phyloP scores from a whole-genome alignment of 2,888 invertebrate genomes.

The Erpobdella octoculata region DNA sequence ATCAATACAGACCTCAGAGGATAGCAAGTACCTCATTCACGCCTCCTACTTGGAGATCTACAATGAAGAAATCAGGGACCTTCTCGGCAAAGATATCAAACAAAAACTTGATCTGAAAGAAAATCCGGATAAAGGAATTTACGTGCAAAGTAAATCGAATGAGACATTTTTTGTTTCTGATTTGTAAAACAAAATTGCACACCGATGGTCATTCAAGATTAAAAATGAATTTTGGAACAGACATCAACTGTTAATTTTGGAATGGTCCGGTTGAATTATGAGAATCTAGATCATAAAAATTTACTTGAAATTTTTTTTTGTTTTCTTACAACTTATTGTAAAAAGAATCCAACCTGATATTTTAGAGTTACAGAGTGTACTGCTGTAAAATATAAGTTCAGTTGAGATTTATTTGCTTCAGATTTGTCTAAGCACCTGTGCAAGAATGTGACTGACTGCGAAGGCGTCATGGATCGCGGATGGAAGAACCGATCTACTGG shows the following conservation, averaged over 20 bases:
- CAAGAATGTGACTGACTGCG: conserved; percentile 70
- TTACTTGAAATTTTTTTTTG: no score
- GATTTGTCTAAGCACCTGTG: conserved; percentile 69
- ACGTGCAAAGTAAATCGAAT: conserved; percentile 57
- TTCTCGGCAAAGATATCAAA: conserved; percentile 60
- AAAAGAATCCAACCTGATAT: no score
- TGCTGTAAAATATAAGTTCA: no score
- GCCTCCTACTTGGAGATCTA: conserved; percentile 77
- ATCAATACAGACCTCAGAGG: conserved; percentile 56
- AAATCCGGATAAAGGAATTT: conserved; percentile 61
- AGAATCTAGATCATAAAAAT: no score
- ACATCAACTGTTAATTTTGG: no score
- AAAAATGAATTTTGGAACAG: no score
- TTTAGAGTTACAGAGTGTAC: no score
- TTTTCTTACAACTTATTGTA: no score
- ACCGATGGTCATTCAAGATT: no score
- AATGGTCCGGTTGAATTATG: no score
- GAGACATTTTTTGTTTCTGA: background rate
- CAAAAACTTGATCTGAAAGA: conserved; percentile 62
- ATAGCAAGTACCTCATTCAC: conserved; percentile 66
- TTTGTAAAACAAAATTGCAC: no score
- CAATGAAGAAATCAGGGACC: conserved; percentile 69
- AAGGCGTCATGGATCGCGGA: conserved; percentile 66
- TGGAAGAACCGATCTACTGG: conserved; percentile 74
- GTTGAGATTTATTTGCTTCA: no score